Percentiles rank a stretch among this genome's conserved stretches.
Evolutionary conservation across 2,797 vertebrate species (phyloP).

Genomic region (Spatula versicolor): DNA sequence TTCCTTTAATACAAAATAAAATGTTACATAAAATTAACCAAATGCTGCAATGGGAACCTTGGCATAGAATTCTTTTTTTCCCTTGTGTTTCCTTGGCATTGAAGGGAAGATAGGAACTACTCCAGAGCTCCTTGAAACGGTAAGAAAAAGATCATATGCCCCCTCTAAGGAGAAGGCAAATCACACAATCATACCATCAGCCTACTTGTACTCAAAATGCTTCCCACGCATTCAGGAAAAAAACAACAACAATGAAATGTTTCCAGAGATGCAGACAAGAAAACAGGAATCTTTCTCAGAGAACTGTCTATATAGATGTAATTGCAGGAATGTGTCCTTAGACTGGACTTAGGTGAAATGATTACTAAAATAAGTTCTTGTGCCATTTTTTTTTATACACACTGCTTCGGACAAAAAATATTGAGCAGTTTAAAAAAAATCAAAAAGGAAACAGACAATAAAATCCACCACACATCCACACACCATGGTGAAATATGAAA

Average conservation of each 20-base stretch:
- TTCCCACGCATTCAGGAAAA: not conserved
- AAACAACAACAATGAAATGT: not conserved
- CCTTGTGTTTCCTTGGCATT: not conserved
- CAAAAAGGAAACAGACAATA: not conserved
- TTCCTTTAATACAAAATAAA: not conserved
- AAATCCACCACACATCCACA: not conserved
- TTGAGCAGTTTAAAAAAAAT: not conserved
- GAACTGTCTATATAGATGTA: not conserved
- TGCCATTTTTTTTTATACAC: no score
- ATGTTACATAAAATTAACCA: not conserved
- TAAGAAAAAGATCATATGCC: not conserved
- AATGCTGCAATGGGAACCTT: not conserved
- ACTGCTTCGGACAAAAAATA: not conserved
- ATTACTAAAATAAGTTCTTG: not conserved
- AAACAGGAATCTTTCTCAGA: not conserved
- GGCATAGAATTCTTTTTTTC: not conserved
- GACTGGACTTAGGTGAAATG: not conserved
- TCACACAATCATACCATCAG: fast-evolving
- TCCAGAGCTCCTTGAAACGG: not conserved
- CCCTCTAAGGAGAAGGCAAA: not conserved
- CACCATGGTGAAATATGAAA: not conserved
- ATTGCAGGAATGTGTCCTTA: not conserved
- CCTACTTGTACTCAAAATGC: not conserved
- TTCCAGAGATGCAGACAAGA: not conserved
- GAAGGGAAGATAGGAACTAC: not conserved